phyloP scores from a whole-genome alignment of 1,140 invertebrate genomes.

The Portunus trituberculatus region DNA sequence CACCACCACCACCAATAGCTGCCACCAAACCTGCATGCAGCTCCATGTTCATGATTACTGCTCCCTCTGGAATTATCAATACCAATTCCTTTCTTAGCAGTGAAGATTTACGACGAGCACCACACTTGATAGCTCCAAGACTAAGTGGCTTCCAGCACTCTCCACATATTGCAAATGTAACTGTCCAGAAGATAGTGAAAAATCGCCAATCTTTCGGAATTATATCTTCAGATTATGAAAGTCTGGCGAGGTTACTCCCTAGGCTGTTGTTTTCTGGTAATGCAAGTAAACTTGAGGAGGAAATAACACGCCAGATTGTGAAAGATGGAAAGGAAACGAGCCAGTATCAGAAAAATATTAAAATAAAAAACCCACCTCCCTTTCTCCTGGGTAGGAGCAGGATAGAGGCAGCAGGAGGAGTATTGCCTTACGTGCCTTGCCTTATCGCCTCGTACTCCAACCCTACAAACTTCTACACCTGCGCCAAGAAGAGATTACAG shows the following conservation, averaged over 20 bases:
- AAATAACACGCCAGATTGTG: background rate
- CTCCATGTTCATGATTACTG: background rate
- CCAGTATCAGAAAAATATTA: background rate
- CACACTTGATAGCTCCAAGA: background rate
- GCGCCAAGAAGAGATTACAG: constrained; percentile 39
- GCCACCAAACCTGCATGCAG: background rate
- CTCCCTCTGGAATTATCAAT: background rate
- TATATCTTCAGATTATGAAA: background rate
- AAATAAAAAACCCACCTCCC: background rate
- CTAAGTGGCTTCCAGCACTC: background rate
- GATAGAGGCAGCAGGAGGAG: constrained; percentile 24
- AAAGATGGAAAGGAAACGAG: background rate
- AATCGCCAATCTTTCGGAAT: background rate
- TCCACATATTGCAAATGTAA: background rate
- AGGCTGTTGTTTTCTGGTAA: constrained; percentile 7
- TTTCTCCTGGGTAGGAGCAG: constrained; percentile 37
- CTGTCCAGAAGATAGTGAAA: background rate
- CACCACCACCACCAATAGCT: background rate
- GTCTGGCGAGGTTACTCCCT: background rate
- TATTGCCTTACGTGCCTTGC: constrained; percentile 29
- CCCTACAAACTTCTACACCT: background rate
- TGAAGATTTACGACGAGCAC: background rate
- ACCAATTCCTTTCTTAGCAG: background rate
- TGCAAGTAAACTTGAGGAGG: background rate
- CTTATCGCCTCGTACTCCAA: background rate